Evolutionary conservation across 1,140 invertebrate genomes (phyloP).

Genomic region (Caenorhabditis briggsae): DNA sequence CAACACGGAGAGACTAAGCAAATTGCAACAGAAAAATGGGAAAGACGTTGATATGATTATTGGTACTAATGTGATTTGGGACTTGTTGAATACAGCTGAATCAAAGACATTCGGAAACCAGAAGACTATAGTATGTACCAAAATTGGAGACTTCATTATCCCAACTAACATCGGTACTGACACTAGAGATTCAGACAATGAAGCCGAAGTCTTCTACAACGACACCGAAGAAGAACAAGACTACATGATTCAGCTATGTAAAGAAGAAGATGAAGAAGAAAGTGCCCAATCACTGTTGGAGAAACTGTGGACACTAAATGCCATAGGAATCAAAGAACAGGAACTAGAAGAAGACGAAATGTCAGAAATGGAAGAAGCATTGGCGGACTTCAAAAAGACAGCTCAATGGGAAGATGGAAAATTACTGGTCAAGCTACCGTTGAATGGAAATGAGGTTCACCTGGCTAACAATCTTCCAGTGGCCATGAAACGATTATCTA

Average conservation of each 20-base stretch:
- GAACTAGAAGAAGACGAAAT: not conserved
- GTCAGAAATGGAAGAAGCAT: not conserved
- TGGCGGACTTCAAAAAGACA: not conserved
- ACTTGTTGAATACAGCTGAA: not conserved
- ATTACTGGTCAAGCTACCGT: not conserved
- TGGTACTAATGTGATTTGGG: not conserved
- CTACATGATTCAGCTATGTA: not conserved
- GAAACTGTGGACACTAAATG: not conserved
- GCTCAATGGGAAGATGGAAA: not conserved
- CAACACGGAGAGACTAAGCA: not conserved
- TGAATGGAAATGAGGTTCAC: constrained; percentile 8
- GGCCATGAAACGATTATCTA: not conserved
- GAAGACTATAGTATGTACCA: not conserved
- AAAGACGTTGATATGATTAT: not conserved
- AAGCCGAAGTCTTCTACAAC: not conserved
- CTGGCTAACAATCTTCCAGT: not conserved
- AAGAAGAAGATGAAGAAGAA: not conserved
- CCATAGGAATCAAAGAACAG: not conserved
- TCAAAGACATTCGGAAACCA: not conserved
- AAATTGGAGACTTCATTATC: not conserved
- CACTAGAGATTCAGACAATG: too few species aligned
- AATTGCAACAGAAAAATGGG: not conserved
- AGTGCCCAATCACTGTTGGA: not conserved
- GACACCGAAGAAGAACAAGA: too few species aligned
- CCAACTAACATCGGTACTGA: not conserved